A percentile compares a stretch with the other conserved stretches of the same genome.
phyloP scores from a whole-genome alignment of 2,113 vertebrate genomes.

The Sylvicapra grimmia region DNA sequence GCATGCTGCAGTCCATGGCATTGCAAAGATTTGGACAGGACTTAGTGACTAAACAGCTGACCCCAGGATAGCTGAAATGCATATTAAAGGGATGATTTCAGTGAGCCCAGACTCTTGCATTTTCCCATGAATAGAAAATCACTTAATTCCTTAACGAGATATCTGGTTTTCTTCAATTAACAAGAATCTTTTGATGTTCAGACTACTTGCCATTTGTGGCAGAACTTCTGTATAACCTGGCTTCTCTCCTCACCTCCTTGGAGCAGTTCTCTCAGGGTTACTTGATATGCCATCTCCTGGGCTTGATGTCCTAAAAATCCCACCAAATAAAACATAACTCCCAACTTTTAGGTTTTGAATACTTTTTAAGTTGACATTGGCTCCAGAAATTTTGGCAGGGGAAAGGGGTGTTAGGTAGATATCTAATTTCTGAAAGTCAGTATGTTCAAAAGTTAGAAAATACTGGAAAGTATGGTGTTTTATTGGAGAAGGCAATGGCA shows the following conservation, averaged over 20 bases:
- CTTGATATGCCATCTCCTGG: background rate
- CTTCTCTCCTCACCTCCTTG: background rate
- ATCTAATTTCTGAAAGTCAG: background rate
- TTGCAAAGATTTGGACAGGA: background rate
- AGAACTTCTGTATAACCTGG: background rate
- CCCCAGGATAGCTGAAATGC: background rate
- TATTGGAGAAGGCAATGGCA: background rate
- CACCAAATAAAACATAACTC: background rate
- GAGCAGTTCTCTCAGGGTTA: background rate
- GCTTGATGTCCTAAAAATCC: background rate
- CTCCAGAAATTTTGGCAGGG: background rate
- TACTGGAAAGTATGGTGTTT: background rate
- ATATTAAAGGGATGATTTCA: background rate
- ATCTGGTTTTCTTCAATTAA: background rate
- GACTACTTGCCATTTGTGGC: background rate
- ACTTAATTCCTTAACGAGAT: background rate
- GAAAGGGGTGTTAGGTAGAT: background rate
- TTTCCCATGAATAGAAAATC: background rate
- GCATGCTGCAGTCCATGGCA: background rate
- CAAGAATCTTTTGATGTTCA: background rate
- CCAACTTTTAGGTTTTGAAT: background rate
- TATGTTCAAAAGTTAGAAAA: background rate
- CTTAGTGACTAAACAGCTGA: background rate
- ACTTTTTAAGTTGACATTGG: background rate
- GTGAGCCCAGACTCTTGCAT: background rate